phyloP scores from a whole-genome alignment of 2,797 vertebrate species.

The Chloroceryle inda region DNA sequence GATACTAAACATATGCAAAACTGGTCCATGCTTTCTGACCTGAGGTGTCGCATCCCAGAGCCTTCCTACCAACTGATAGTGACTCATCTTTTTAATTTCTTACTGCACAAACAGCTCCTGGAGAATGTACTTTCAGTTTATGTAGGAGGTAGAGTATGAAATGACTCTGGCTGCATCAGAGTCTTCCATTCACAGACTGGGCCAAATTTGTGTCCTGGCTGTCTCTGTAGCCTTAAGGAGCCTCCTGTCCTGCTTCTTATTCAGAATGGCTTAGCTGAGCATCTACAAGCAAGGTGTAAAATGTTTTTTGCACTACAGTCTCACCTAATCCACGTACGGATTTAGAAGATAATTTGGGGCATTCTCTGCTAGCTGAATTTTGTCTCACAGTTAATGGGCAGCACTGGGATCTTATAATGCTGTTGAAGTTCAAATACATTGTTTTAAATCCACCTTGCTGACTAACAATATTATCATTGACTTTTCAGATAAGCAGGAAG shows the following conservation, averaged over 20 bases:
- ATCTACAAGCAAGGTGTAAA: not conserved
- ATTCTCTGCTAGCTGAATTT: not conserved
- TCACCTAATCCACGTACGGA: not conserved
- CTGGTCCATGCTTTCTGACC: not conserved
- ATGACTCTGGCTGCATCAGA: not conserved
- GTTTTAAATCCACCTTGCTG: constrained; percentile 25
- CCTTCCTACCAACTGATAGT: not conserved
- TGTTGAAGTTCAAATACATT: constrained; percentile 1
- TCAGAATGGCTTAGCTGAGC: not conserved
- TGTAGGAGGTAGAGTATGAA: not conserved
- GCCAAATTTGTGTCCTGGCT: not conserved
- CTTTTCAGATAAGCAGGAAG: constrained; percentile 1
- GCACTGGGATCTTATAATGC: not conserved
- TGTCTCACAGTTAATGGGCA: not conserved
- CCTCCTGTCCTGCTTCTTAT: not conserved
- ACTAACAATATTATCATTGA: not conserved
- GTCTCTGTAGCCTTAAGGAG: not conserved
- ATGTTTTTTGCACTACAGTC: not conserved
- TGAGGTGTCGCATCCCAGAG: not conserved
- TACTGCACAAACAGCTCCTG: not conserved
- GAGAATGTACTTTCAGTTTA: not conserved
- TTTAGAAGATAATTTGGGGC: not conserved
- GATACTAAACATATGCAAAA: not conserved
- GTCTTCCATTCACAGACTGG: not conserved
- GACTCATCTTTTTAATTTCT: not conserved